phyloP scores from a whole-genome alignment of 2,113 vertebrate species.

The Pelecanoides urinatrix region DNA sequence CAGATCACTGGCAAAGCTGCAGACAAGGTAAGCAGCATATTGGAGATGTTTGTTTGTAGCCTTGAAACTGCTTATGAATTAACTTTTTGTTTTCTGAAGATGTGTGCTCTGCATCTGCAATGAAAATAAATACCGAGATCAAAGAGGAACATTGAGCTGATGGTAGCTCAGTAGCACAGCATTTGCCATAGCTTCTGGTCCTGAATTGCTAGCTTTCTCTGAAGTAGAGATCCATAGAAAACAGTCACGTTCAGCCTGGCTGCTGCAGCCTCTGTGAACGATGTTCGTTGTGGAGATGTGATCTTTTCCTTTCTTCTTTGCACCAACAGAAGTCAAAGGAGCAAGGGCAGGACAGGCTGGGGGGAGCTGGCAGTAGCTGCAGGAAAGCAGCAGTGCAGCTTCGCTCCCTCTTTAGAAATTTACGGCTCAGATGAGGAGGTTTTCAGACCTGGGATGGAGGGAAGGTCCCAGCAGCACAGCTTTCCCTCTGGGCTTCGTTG shows the following conservation, averaged over 20 bases:
- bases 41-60: background rate
- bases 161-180: background rate
- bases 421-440: background rate
- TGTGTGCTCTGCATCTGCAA: background rate
- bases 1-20: background rate
- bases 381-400: background rate
- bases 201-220: background rate
- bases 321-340: background rate
- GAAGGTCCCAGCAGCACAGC: background rate
- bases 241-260: background rate
- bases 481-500: background rate
- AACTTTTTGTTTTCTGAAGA: background rate
- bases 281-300: background rate
- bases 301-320: background rate
- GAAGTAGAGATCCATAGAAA: background rate
- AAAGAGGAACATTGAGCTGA: background rate
- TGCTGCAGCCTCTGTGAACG: background rate
- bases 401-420: background rate
- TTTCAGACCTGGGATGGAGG: background rate
- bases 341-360: background rate
- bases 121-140: background rate
- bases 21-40: background rate
- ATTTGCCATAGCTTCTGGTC: background rate
- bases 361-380: background rate
- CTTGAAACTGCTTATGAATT: background rate